Percentiles rank a stretch among this genome's conserved stretches.
Conservation (phyloP, 2,113 vertebrate genomes). For the Aldabrachelys gigantea region DNA sequence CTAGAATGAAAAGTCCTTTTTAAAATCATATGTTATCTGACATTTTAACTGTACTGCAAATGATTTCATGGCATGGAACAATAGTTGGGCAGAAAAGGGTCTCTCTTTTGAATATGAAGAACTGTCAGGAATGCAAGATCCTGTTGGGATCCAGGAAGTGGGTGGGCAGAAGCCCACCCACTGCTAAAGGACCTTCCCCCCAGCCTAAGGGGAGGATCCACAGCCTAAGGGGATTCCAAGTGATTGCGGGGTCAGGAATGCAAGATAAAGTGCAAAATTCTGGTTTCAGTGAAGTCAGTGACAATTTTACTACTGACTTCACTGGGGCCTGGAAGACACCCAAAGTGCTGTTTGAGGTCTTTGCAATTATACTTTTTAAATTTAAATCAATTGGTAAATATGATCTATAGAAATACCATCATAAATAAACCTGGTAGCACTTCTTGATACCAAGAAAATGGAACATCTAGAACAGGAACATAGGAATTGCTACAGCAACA, state of each 20-base stretch:
- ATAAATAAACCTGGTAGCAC: neutral
- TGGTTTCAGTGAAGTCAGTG: neutral
- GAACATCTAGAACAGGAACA: fast-evolving
- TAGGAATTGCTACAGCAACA: neutral
- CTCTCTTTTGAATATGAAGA: neutral
- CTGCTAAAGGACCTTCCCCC: too few species aligned
- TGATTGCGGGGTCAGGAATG: neutral
- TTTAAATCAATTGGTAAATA: neutral
- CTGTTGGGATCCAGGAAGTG: too few species aligned
- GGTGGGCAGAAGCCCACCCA: too few species aligned
- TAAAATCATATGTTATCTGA: neutral
- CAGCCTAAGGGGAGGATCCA: too few species aligned
- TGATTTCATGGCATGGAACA: neutral
- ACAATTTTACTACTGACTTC: neutral
- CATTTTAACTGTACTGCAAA: neutral
- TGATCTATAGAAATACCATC: neutral
- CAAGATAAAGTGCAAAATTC: neutral
- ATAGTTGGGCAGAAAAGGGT: neutral
- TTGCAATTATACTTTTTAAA: neutral
- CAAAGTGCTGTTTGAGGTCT: neutral
- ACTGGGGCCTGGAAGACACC: neutral
- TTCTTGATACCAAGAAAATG: neutral
- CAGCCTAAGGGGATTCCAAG: too few species aligned
- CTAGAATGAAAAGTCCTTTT: neutral
- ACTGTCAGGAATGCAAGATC: neutral